phyloP scores from a whole-genome alignment of 2,888 invertebrate genomes.

The Ornithoptera alexandrae region DNA sequence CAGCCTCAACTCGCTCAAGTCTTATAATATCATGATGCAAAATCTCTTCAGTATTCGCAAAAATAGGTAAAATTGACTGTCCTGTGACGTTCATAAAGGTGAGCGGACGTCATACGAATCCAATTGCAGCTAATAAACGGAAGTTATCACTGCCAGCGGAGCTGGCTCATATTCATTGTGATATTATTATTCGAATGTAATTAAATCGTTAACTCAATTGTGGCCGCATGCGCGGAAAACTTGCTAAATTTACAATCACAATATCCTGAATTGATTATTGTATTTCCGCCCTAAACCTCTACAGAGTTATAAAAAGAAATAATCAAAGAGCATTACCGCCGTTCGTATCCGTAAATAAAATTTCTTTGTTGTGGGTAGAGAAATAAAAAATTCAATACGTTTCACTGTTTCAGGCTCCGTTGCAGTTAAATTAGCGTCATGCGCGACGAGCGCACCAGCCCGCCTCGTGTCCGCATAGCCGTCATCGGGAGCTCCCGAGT shows the following conservation, averaged over 20 bases:
- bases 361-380: constrained; percentile 19
- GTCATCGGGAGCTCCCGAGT: constrained; percentile 88
- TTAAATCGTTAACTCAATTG: constrained; percentile 11
- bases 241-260: constrained; percentile 6
- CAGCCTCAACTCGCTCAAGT: constrained; percentile 4
- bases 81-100: constrained; percentile 36
- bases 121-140: constrained; percentile 40
- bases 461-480: constrained; percentile 85
- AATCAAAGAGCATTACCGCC: constrained; percentile 9
- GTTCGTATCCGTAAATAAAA: constrained; percentile 9
- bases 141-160: constrained; percentile 33
- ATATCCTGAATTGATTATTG: constrained; percentile 14
- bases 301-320: constrained; percentile 17
- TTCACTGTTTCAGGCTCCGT: constrained; percentile 50
- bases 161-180: constrained; percentile 18
- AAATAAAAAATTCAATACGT: constrained; percentile 16
- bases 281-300: constrained; percentile 23
- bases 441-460: constrained; percentile 82
- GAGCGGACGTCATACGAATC: constrained; percentile 39
- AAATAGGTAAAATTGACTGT: constrained; percentile 27
- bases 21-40: neutral
- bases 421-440: constrained; percentile 46
- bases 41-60: constrained; percentile 7
- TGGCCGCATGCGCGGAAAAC: constrained; percentile 4
- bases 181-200: constrained; percentile 32